Percentiles rank a stretch among this genome's conserved stretches.
Evolutionary conservation across 2,797 vertebrate species (phyloP).

Genomic region (Helicolenus hilgendorfi): DNA sequence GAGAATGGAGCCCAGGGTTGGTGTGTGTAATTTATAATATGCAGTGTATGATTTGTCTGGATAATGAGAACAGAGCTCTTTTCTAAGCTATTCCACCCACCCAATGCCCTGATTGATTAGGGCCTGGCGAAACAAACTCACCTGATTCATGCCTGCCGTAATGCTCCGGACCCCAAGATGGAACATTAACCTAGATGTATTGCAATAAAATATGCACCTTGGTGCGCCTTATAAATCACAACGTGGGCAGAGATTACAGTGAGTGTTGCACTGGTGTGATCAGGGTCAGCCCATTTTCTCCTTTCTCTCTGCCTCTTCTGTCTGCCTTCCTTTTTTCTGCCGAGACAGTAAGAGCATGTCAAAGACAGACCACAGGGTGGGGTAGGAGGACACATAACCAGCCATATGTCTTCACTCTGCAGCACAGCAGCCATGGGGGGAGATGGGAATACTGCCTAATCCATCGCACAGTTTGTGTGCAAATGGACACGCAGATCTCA

Average conservation of each 20-base stretch:
- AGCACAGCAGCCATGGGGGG: slow-evolving; percentile 50
- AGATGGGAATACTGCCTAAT: slow-evolving; percentile 40
- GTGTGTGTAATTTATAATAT: slow-evolving; percentile 80
- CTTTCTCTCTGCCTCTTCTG: slow-evolving; percentile 13
- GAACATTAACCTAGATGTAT: slow-evolving; percentile 86
- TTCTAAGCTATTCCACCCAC: slow-evolving; percentile 80
- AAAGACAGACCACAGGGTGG: slow-evolving; percentile 95
- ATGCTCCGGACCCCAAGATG: slow-evolving; percentile 71
- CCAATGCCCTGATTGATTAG: slow-evolving; percentile 88
- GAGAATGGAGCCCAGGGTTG: slow-evolving; percentile 50
- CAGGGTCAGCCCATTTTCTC: slow-evolving; percentile 70
- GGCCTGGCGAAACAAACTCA: slow-evolving; percentile 78
- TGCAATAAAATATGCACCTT: slow-evolving; percentile 86
- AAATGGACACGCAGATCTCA: slow-evolving; percentile 22
- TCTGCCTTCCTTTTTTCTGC: slow-evolving; percentile 32
- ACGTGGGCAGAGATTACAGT: slow-evolving; percentile 68
- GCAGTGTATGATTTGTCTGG: slow-evolving; percentile 84
- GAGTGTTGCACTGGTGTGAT: slow-evolving; percentile 52
- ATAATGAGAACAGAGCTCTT: slow-evolving; percentile 88
- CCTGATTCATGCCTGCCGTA: slow-evolving; percentile 78
- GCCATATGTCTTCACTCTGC: slow-evolving; percentile 78
- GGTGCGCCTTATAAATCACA: slow-evolving; percentile 86
- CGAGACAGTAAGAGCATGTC: slow-evolving; percentile 84
- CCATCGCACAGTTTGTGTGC: slow-evolving; percentile 46
- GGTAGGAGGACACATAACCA: slow-evolving; percentile 93